Conservation (phyloP, 2,888 invertebrate genomes). For the Oeneis ivallda region DNA sequence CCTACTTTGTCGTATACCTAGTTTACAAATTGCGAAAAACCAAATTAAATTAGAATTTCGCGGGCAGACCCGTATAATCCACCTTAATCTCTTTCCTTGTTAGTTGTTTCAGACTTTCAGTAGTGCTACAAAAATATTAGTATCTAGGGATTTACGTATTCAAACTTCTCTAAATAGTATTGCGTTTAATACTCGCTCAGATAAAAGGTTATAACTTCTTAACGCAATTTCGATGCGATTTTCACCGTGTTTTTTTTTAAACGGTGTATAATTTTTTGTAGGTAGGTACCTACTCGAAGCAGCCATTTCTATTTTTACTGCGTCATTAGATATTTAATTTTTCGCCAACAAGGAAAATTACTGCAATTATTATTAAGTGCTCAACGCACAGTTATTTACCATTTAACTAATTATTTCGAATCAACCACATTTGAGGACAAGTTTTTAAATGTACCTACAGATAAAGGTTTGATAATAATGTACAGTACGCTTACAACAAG, state of each 20-base stretch:
- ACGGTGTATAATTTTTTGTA: too few relatives aligned
- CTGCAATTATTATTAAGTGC: background rate
- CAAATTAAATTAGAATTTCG: too few relatives aligned
- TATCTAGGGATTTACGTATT: too few relatives aligned
- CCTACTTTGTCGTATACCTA: too few relatives aligned
- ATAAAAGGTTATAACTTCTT: too few relatives aligned
- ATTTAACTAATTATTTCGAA: constrained; percentile 7
- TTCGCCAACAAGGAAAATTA: constrained; percentile 10
- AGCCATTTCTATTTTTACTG: background rate
- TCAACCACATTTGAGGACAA: constrained; percentile 6
- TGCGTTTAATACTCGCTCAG: too few relatives aligned
- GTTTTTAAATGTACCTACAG: background rate
- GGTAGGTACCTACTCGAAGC: background rate
- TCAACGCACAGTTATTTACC: background rate
- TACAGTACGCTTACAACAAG: too few relatives aligned
- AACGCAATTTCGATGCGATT: too few relatives aligned
- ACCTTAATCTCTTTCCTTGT: constrained; percentile 4
- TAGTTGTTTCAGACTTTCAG: background rate
- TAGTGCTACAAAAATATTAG: background rate
- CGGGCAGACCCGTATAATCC: too few relatives aligned
- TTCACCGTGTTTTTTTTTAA: too few relatives aligned
- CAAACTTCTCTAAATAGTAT: too few relatives aligned
- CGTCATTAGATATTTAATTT: background rate
- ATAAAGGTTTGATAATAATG: background rate
- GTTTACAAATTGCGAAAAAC: too few relatives aligned